phyloP scores from a whole-genome alignment of 2,888 invertebrate genomes.

The Malthinus seriepunctatus region DNA sequence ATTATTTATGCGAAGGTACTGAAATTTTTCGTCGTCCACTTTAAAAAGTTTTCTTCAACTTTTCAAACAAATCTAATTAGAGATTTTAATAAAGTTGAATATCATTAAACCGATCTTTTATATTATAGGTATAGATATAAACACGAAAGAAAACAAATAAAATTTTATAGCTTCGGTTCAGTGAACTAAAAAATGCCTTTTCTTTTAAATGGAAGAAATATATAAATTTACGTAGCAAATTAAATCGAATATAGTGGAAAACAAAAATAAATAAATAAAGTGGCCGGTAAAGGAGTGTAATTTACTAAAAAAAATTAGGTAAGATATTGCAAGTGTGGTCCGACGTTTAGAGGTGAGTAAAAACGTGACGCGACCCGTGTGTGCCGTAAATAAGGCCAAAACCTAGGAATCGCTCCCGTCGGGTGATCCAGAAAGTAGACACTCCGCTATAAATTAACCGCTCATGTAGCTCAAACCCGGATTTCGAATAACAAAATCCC shows the following conservation, averaged over 20 bases:
- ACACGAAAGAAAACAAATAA: conserved; percentile 7
- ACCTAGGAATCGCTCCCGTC: conserved; percentile 29
- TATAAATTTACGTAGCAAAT: conserved; percentile 24
- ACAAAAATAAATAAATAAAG: conserved; percentile 24
- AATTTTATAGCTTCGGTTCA: conserved; percentile 5
- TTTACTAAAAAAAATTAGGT: conserved; percentile 29
- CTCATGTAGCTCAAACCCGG: conserved; percentile 27
- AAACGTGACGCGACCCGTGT: conserved; percentile 27
- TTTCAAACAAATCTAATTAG: no score
- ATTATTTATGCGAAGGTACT: no score
- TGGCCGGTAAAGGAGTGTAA: conserved; percentile 17
- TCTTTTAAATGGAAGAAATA: conserved; percentile 7
- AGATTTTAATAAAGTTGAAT: no score
- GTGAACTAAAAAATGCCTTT: conserved; percentile 9
- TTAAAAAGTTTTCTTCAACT: no score
- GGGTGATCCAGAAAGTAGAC: conserved; percentile 32
- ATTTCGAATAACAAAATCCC: conserved; percentile 23
- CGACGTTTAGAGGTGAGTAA: conserved; percentile 25
- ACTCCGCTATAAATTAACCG: conserved; percentile 25
- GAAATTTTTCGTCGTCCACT: no score
- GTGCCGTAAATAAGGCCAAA: conserved; percentile 29
- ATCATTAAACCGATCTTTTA: no score
- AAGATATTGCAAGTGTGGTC: conserved; percentile 24
- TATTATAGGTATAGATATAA: not conserved
- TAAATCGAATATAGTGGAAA: conserved; percentile 17